Evolutionary conservation across 2,888 invertebrate genomes (phyloP), one percentile per base, ranked within the genome.

Genomic region (Drosophila buzzatii): DNA sequence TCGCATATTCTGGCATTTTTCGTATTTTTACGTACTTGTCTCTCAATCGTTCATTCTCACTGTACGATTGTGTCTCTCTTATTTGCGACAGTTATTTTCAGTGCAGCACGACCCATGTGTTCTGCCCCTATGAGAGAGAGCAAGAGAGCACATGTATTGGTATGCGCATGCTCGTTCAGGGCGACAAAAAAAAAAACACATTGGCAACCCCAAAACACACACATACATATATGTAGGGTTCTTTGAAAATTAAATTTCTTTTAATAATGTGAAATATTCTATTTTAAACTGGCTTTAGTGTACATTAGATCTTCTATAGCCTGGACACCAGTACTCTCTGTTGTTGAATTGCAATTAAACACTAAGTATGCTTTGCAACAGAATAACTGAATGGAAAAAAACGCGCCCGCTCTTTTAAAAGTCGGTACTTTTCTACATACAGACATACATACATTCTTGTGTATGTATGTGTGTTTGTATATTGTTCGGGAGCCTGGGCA

Each of bases 121-220:
- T 81, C 79, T 31, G 51, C 58, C 65, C 47, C 61, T 35, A 63
- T 49, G 41, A 57, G 62, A 70, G 62, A 70, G 59, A 64, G 66
- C 53, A 45, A 62, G 59, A 53, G 70, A 63, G 61, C 82, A 79
- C 68, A 82, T 79, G 82, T 76, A 65, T 59, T 61, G 73, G 85
- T 76, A 82, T 87, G 83, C 83, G 83, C 83, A 83, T 87, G 85
- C 89, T 69, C 87, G 58, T 69, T 81, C 78, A 55, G 70, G 65
- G 78, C 81, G 66, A 73, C 14, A 55, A 64, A 81, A 82, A 37
- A 55, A 64, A 81, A 82, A 81, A 78, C n/a, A 73, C 75, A 87
- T 85, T 77, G 86, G 70, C 81, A 81, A 56, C 76, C 75, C 57
- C 74, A 69, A 49, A 49, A 85, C 68, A 67, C 65, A 71, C 56